Percentiles rank a stretch among this genome's conserved stretches.
Evolutionary conservation across 2,113 vertebrate genomes (phyloP).

Genomic region (Mormyrus lacerda): DNA sequence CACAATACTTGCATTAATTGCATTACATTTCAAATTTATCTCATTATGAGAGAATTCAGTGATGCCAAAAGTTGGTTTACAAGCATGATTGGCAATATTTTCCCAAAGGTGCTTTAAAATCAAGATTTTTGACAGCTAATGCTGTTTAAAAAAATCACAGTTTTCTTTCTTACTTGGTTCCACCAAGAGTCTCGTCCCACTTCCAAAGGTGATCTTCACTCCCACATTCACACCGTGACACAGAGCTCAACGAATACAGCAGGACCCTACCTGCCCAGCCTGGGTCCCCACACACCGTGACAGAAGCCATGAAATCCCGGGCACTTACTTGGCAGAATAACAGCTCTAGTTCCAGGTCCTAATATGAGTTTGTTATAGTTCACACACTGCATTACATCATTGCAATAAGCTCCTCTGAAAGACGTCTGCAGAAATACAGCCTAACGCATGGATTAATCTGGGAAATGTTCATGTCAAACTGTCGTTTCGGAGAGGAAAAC

Average conservation of each 20-base stretch:
- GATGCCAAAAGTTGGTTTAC: not conserved
- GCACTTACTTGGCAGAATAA: not conserved
- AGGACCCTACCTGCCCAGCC: not conserved
- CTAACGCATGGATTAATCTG: not conserved
- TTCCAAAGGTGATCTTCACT: constrained; percentile 25
- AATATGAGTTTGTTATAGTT: not conserved
- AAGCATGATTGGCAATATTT: not conserved
- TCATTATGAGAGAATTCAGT: not conserved
- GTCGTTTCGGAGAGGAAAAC: not conserved
- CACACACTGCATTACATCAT: not conserved
- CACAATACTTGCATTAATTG: not conserved
- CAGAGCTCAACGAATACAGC: not conserved
- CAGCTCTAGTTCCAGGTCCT: not conserved
- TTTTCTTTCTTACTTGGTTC: constrained; percentile 21
- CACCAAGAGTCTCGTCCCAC: constrained; percentile 12
- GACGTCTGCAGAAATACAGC: not conserved
- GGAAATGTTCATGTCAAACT: not conserved
- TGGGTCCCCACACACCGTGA: not conserved
- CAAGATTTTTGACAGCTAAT: not conserved
- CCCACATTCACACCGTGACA: constrained; percentile 25
- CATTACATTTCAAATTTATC: not conserved
- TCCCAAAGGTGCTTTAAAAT: not conserved
- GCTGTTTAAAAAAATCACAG: not conserved
- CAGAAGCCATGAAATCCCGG: not conserved
- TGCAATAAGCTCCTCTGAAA: not conserved